Percentiles rank a stretch among this genome's conserved stretches.
phyloP scores from a whole-genome alignment of 2,888 invertebrate species.

The Apamea epomidion region DNA sequence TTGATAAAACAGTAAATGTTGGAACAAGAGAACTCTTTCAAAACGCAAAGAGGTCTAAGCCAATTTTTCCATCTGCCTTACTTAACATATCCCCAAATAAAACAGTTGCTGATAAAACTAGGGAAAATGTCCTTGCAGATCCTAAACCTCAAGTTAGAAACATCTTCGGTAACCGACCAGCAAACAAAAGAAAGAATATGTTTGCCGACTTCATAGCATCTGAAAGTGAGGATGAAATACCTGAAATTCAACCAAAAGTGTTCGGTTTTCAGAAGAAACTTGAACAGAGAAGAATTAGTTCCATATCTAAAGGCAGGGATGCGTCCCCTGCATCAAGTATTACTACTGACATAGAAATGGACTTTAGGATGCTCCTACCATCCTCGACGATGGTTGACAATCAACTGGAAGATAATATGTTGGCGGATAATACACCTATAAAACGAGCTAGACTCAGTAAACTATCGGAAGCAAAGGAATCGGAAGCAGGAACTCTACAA shows the following conservation, averaged over 20 bases:
- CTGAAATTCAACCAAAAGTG: slow-evolving; percentile 80
- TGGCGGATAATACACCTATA: slow-evolving; percentile 69
- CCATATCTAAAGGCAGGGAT: slow-evolving; percentile 69
- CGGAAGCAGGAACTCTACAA: slow-evolving; percentile 60
- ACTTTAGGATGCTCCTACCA: slow-evolving; percentile 83
- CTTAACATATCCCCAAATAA: slow-evolving; percentile 79
- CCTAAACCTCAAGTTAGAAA: slow-evolving; percentile 73
- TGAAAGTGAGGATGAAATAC: slow-evolving; percentile 84
- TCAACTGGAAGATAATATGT: slow-evolving; percentile 74
- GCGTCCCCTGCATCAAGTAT: slow-evolving; percentile 77
- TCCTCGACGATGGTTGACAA: slow-evolving; percentile 87
- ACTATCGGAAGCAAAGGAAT: slow-evolving; percentile 72
- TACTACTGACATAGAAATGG: slow-evolving; percentile 83
- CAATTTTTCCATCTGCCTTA: slow-evolving; percentile 79
- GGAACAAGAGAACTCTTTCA: slow-evolving; percentile 79
- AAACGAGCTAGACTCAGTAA: slow-evolving; percentile 77
- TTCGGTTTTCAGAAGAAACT: slow-evolving; percentile 77
- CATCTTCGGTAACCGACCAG: slow-evolving; percentile 78
- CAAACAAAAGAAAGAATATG: slow-evolving; percentile 81
- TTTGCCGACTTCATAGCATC: slow-evolving; percentile 82
- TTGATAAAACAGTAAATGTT: slow-evolving; percentile 74
- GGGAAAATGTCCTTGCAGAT: slow-evolving; percentile 69
- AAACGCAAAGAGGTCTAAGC: slow-evolving; percentile 72
- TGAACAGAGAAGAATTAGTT: slow-evolving; percentile 65
- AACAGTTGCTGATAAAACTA: slow-evolving; percentile 77